Evolutionary conservation across 2,797 vertebrate species (phyloP), one percentile per base, ranked within the genome.

Genomic region (Enoplosus armatus): DNA sequence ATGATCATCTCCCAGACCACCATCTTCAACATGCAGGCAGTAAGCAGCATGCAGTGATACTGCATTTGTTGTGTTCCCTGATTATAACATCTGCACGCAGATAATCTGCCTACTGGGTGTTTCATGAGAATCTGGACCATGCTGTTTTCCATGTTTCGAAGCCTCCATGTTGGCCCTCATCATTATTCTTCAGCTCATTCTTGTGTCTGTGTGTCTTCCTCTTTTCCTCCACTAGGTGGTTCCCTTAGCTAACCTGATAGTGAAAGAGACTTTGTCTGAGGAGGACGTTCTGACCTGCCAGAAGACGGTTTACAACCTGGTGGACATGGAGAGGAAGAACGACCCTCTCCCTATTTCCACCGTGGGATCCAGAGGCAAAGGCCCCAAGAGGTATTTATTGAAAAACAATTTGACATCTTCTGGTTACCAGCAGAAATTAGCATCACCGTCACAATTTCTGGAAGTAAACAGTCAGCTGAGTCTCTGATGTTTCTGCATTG

Each of bases 1-100:
- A 99, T 99, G 98, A 99, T 99, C 88, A 99, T 99, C 90, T 99
- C 98, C 83, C 98, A 99, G 93, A 99, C 98, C 55, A 99, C 98
- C 77, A 99, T 99, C 83, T 99, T 99, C 92, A 99, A 99, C 93
- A 99, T 99, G 98, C 98, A 99, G 92, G 98, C 98, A 55, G 98
- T 99, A 91, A 95, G 97, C 94, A 56, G 16, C 76, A 65, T 5
- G 6, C 20, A 43, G 16, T 65, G 3, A 78, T 20, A 8, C 16
- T 16, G 3, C 0, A 37, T 50, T 50, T 6, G 15, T 55, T 5
- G 14, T 24, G 24, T 31, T 47, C 5, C 7, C 12, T 67, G 35
- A 10, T 62, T n/a, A 61, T 37, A 56, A 53, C 15, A 51, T 43
- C 60, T 53, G 5, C 43, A 31, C 2, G 8, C 6, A 37, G 11